Evolutionary conservation across 2,113 vertebrate species (phyloP).

Genomic region (Benitochromis conjunctus): DNA sequence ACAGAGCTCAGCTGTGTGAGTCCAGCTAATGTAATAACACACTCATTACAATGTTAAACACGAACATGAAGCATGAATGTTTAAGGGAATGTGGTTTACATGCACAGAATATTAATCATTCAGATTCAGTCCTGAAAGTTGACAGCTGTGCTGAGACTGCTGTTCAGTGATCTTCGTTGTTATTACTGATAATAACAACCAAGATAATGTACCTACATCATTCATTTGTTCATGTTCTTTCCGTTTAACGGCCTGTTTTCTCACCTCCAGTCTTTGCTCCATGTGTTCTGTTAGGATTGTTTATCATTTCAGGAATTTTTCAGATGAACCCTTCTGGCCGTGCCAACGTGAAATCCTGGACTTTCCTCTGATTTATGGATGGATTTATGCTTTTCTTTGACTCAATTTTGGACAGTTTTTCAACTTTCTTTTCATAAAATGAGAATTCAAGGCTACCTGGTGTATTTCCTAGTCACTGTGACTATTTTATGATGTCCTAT

Average conservation of each 20-base stretch:
- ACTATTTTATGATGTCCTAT: fast-evolving
- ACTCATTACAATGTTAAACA: background rate
- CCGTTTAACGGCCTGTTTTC: background rate
- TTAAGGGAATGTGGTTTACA: background rate
- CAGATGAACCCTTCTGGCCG: background rate
- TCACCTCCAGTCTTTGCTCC: background rate
- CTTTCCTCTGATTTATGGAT: background rate
- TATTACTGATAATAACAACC: background rate
- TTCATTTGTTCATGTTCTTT: background rate
- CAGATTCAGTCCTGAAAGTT: background rate
- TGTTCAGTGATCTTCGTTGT: background rate
- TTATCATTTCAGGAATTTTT: background rate
- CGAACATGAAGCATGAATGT: background rate
- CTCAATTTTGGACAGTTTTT: background rate
- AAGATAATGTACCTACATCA: background rate
- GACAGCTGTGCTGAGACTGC: background rate
- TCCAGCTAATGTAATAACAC: background rate
- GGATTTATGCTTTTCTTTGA: background rate
- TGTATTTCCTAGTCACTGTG: background rate
- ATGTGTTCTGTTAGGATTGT: background rate
- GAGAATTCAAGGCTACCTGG: background rate
- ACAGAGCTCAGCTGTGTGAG: background rate
- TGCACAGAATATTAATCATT: background rate
- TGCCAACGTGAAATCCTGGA: background rate
- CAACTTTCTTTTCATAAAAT: background rate